phyloP scores from a whole-genome alignment of 1,140 invertebrate species.

The Pollicipes pollicipes region DNA sequence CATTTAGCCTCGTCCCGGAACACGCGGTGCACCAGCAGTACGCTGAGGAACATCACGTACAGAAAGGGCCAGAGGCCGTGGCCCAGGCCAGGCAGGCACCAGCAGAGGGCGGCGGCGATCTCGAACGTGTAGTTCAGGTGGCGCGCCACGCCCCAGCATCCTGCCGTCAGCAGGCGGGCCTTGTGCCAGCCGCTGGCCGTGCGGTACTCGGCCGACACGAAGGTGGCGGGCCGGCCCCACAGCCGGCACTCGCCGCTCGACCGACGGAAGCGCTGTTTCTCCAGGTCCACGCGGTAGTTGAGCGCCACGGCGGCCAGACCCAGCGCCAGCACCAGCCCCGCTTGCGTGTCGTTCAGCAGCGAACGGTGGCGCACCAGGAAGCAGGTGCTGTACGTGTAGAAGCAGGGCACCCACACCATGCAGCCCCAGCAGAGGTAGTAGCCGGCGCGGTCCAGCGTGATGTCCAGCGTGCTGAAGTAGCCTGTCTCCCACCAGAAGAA shows the following conservation, averaged over 20 bases:
- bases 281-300: conserved; percentile 34
- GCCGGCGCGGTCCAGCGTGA: conserved; percentile 39
- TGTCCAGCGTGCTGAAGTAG: conserved; percentile 43
- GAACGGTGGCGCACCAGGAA: conserved; percentile 34
- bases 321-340: conserved; percentile 25
- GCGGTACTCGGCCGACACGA: conserved; percentile 26
- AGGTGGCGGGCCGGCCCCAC: conserved; percentile 33
- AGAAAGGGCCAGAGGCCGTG: conserved; percentile 33
- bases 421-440: conserved; percentile 45
- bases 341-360: conserved; percentile 12
- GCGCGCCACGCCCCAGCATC: conserved; percentile 40
- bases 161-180: conserved; percentile 33
- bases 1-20: conserved; percentile 40
- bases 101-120: conserved; percentile 32
- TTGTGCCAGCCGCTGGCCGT: conserved; percentile 22
- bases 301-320: conserved; percentile 29
- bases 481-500: conserved; percentile 45
- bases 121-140: conserved; percentile 44
- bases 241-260: conserved; percentile 28
- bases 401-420: conserved; percentile 34
- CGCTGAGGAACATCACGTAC: conserved; percentile 33
- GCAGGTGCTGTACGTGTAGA: conserved; percentile 35
- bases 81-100: conserved; percentile 31
- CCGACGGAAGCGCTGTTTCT: conserved; percentile 32
- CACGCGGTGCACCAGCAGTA: conserved; percentile 35